Evolutionary conservation across 23 tunicate genomes (phyloP), one percentile per base, ranked within the genome.

Genomic region (Corella eumyota): DNA sequence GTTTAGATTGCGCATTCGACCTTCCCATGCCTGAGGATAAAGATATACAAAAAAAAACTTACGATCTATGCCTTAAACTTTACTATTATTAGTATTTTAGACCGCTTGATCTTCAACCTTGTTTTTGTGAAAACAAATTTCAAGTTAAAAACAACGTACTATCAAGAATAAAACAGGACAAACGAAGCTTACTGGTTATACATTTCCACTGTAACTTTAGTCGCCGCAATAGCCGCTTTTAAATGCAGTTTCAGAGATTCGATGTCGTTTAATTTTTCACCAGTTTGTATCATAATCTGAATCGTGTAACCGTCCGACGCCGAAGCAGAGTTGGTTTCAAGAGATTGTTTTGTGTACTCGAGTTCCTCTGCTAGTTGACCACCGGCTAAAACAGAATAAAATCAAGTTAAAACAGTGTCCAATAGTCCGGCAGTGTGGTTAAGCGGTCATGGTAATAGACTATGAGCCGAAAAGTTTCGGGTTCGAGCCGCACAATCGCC

Each of bases 341-440:
- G 6, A 32, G 62, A 50, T 23, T 22, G 24, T 3, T 11, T 68
- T 4, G 88, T 53, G 71, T 88, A 88, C 24, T 72, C 57, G 0
- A 88, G 72, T 56, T 88, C 96, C 33, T 73, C 65, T 46, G 78
- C 77, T 15, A 88, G 78, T 48, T 66, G n/a, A 3, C 96, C 88
- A 24, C 86, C 86, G 30, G 78, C 96, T 88, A 53, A 19, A 76
- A 62, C 4, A 55, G 9, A 62, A 71, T 51, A 25, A 27, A 9
- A 1, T 29, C 17, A 40, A 27, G 9, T 54, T n/a, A n/a, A n/a
- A n/a, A n/a, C n/a, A n/a, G n/a, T n/a, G n/a, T n/a, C n/a, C n/a
- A n/a, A n/a, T n/a, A n/a, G n/a, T n/a, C n/a, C n/a, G n/a, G n/a
- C n/a, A n/a, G n/a, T n/a, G 48, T 40, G 48, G 48, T 15, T 40